phyloP scores from a whole-genome alignment of 1,140 invertebrate genomes.

The Rhagoletis pomonella region DNA sequence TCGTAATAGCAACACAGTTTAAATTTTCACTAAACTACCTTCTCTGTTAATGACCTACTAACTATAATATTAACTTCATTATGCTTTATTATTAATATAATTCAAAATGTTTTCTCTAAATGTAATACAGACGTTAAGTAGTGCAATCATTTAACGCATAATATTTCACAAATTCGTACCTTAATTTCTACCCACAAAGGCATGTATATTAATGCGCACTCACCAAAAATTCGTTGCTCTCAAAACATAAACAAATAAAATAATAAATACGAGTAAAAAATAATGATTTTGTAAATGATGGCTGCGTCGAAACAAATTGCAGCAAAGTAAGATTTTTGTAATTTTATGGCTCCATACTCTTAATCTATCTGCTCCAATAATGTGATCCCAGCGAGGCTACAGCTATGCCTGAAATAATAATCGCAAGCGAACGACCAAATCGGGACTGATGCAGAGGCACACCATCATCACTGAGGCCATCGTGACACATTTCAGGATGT shows the following conservation, averaged over 20 bases:
- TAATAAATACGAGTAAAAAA: background rate
- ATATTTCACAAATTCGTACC: background rate
- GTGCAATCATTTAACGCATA: background rate
- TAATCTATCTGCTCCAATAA: conserved; percentile 7
- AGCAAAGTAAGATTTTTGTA: conserved; percentile 12
- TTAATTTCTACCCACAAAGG: background rate
- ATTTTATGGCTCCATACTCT: background rate
- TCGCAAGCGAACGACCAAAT: background rate
- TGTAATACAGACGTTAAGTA: background rate
- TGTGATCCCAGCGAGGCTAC: background rate
- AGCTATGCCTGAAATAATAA: background rate
- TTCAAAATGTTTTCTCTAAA: background rate
- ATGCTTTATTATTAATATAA: background rate
- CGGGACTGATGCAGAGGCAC: background rate
- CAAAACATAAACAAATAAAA: too few species aligned
- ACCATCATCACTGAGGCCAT: conserved; percentile 61
- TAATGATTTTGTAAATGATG: background rate
- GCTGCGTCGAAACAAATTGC: background rate
- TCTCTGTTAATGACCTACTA: background rate
- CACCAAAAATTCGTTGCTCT: too few species aligned
- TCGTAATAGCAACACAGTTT: background rate
- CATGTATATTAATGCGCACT: background rate
- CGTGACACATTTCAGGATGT: conserved; percentile 64
- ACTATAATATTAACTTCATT: background rate
- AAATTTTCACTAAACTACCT: background rate